phyloP scores from a whole-genome alignment of 2,888 invertebrate genomes.

The Erebia palarica region DNA sequence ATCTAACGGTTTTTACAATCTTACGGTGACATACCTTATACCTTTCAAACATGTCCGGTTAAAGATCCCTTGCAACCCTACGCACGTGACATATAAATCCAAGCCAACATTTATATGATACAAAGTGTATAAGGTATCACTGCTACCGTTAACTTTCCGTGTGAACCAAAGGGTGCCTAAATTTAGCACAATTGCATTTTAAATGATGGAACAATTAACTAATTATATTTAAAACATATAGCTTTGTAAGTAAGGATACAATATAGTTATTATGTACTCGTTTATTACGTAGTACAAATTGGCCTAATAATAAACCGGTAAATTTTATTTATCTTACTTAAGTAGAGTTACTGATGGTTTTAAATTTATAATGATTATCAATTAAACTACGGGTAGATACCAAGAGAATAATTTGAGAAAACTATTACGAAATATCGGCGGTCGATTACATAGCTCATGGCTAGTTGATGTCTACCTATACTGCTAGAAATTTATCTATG shows the following conservation, averaged over 20 bases:
- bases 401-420: not conserved
- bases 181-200: not conserved
- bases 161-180: not conserved
- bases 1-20: too few species aligned
- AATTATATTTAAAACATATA: not conserved
- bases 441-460: too few species aligned
- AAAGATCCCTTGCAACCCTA: too few species aligned
- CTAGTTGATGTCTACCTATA: too few species aligned
- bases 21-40: too few species aligned
- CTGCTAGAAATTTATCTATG: too few species aligned
- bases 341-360: slow-evolving; percentile 8
- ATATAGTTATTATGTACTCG: not conserved
- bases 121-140: too few species aligned
- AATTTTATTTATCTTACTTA: slow-evolving; percentile 7
- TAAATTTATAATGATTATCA: slow-evolving; percentile 1
- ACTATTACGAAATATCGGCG: too few species aligned
- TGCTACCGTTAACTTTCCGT: not conserved
- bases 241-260: not conserved
- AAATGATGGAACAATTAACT: slow-evolving; percentile 13
- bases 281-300: not conserved
- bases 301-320: not conserved
- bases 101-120: too few species aligned
- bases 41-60: too few species aligned
- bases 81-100: too few species aligned
- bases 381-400: slow-evolving; percentile 7